Evolutionary conservation across 2,113 vertebrate species (phyloP), one percentile per base, ranked within the genome.

Genomic region (Leptocoma aspasia): DNA sequence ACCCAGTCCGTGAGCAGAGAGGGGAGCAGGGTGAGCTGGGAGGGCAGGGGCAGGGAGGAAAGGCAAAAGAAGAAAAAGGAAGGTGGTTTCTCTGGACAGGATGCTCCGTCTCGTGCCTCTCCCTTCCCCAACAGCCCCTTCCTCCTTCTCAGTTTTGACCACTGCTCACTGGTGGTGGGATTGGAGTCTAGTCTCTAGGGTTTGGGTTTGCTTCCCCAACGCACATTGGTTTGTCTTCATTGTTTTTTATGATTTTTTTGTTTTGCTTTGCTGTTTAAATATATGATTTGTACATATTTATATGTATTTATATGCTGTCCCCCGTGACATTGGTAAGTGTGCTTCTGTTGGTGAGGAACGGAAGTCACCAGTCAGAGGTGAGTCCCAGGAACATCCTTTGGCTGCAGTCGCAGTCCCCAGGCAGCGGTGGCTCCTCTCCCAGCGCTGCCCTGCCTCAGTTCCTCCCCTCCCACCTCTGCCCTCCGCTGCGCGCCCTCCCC

Each of bases 321-420:
- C 97, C 96, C 96, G 69, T 15, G 39, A 91, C 97, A 95, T 95
- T 59, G 69, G 69, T 92, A 97, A 95, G 96, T 92, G 85, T 95
- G 96, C 97, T 97, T 97, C 97, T 95, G 92, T 95, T 86, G 97
- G 95, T 37, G 91, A 97, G 97, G 97, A 96, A 97, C 16, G 59
- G 94, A 92, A 79, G 90, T 77, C 95, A 97, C 92, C 94, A 64
- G 41, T 50, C 53, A 73, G 86, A 94, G 93, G 72, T 42, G 91
- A 96, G 97, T 97, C 92, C 91, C 71, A 83, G 92, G 92, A 94
- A 95, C 77, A 19, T 78, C 93, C 94, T 93, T 86, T 18, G 14
- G 37, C 45, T 76, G 94, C 41, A 6, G 89, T 85, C 3, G 12
- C 81, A 85, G 94, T 96, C 96, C 96, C 85, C 75, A 26, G 95